Percentiles rank a stretch among this genome's conserved stretches.
Conservation (phyloP, 2,888 invertebrate genomes). For the Drosophila vallismaia region DNA sequence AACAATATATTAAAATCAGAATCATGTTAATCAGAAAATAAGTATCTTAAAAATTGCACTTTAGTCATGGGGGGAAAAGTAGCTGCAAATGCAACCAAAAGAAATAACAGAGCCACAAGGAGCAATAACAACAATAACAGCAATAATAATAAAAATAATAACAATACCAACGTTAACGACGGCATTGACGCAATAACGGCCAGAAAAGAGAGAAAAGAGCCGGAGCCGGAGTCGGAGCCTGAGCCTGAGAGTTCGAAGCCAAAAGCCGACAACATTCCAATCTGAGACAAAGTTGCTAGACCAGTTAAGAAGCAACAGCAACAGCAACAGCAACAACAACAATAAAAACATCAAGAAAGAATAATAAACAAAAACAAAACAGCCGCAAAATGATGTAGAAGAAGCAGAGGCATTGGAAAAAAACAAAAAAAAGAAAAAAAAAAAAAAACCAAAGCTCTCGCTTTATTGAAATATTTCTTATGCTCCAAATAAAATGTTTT, state of each 20-base stretch:
- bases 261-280: conserved; percentile 74
- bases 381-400: conserved; percentile 10
- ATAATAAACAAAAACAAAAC: conserved; percentile 34
- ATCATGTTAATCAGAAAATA: no score
- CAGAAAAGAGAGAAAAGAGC: conserved; percentile 11
- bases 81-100: background rate
- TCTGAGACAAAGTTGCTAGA: conserved; percentile 70
- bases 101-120: conserved; percentile 1
- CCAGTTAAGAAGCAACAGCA: conserved; percentile 60
- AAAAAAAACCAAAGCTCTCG: conserved; percentile 47
- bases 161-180: conserved; percentile 44
- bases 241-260: conserved; percentile 37
- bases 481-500: conserved; percentile 68
- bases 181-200: conserved; percentile 60
- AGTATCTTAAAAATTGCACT: no score
- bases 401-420: background rate
- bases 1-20: no score
- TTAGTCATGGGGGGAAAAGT: conserved; percentile 9
- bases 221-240: conserved; percentile 24
- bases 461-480: conserved; percentile 73
- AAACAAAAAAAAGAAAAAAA: background rate
- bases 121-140: conserved; percentile 32
- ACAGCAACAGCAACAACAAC: conserved; percentile 28
- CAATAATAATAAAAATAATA: conserved; percentile 36
- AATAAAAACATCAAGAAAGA: conserved; percentile 34